phyloP scores from a whole-genome alignment of 2,113 vertebrate genomes.

The Zingel zingel region DNA sequence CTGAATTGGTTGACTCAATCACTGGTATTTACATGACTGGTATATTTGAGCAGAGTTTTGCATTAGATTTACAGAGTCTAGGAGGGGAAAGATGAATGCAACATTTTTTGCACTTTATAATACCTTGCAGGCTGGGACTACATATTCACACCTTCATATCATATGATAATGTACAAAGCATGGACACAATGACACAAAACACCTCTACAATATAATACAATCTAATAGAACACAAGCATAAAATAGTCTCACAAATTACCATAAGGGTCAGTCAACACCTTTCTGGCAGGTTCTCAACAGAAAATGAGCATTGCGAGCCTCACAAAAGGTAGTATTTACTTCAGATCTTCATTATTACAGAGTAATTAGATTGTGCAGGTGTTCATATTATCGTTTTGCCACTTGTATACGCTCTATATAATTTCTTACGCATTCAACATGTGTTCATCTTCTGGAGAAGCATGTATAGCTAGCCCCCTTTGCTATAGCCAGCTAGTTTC shows the following conservation, averaged over 20 bases:
- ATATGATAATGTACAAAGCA: background rate
- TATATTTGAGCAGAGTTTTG: background rate
- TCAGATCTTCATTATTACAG: background rate
- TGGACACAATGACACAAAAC: background rate
- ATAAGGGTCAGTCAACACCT: background rate
- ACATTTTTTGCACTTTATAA: background rate
- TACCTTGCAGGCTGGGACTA: background rate
- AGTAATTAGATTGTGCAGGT: background rate
- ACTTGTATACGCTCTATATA: background rate
- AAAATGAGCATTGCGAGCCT: background rate
- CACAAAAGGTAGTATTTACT: background rate
- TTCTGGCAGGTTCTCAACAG: background rate
- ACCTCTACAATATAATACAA: background rate
- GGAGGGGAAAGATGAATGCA: too few relatives aligned
- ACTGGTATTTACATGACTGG: too few relatives aligned
- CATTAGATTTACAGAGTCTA: background rate
- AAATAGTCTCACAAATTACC: background rate
- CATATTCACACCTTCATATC: background rate
- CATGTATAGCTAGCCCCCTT: background rate
- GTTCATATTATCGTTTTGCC: background rate
- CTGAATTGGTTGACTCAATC: too few relatives aligned
- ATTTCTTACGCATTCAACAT: background rate
- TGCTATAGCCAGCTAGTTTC: background rate
- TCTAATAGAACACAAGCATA: background rate
- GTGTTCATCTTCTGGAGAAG: too few relatives aligned